These are phyloP conservation scores for Cyphomyrus plagiostoma DNA, from an alignment of 2,113 vertebrate species.

Conservation along the genomic window DNA sequence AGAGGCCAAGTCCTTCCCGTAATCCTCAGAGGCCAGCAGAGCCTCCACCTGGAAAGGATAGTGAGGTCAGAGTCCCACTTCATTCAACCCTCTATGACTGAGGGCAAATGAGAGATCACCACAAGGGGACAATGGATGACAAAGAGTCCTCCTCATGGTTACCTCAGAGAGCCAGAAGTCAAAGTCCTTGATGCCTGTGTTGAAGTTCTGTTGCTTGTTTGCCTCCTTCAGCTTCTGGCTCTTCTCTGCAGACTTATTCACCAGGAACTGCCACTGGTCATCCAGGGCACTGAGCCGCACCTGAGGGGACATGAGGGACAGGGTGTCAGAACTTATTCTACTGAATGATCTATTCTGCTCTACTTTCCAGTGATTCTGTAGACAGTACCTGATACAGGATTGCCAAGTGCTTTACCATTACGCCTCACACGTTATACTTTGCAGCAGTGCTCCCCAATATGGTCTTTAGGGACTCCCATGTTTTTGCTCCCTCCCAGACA, in stretches of 20 bases:
- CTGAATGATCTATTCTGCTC: not conserved
- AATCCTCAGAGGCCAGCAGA: slow-evolving; percentile 93
- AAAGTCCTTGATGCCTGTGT: slow-evolving; percentile 99
- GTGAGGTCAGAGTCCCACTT: not conserved
- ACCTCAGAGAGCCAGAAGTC: slow-evolving; percentile 99
- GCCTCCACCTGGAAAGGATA: slow-evolving; percentile 77
- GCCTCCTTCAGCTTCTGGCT: slow-evolving; percentile 97
- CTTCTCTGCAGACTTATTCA: slow-evolving; percentile 96
- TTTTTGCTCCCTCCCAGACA: not conserved
- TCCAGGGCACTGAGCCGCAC: slow-evolving; percentile 79
- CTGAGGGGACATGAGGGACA: slow-evolving; percentile 44
- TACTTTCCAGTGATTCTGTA: not conserved
- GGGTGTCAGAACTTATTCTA: not conserved
- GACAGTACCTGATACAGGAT: not conserved
- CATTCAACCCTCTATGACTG: not conserved
- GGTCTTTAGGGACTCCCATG: not conserved
- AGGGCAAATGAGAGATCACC: not conserved
- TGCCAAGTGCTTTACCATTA: not conserved
- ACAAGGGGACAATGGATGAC: not conserved
- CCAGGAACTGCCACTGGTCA: slow-evolving; percentile 98
- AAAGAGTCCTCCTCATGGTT: not conserved
- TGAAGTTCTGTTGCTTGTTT: slow-evolving; percentile 98
- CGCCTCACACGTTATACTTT: not conserved
- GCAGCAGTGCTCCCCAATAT: not conserved
- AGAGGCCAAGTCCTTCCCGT: slow-evolving; percentile 94